Evolutionary conservation across 2,797 vertebrate genomes (phyloP), one percentile per base, ranked within the genome.

Genomic region (Tiaroga cobitis): DNA sequence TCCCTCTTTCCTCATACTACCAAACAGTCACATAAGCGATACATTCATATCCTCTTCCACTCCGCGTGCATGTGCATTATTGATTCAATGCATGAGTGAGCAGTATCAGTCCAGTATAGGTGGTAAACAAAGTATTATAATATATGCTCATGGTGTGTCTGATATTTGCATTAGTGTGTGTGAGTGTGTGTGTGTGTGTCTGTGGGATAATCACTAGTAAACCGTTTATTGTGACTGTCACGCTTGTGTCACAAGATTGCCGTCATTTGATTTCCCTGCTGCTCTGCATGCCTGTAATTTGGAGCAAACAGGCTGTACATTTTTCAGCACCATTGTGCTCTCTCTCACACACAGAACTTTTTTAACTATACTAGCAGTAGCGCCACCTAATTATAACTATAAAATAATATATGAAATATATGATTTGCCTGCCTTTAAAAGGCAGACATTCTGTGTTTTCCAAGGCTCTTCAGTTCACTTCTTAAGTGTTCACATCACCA

Each of bases 181-280:
- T 67, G 26, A 26, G 43, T 46, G 32, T 75, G 70, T 68, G 15
- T 65, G n/a, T 37, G 49, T 49, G 61, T 70, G 51, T 16, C 13
- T 61, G 1, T 69, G 46, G n/a, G 32, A 51, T 68, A 69, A 81
- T 81, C 65, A 51, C 29, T 37, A 46, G 85, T 91, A 89, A 94
- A 93, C 86, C 82, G 89, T 86, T 91, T 90, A 91, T 89, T 89
- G 79, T 75, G 90, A 87, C 89, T 89, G 88, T 49, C 39, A 2
- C 34, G 83, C 86, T 37, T 85, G 87, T 63, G 84, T 94, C 94
- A 95, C 92, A 93, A 93, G 94, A 93, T 91, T 73, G 81, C 83
- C 81, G 91, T 95, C 92, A 95, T 91, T 92, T 94, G 93, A 94
- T 90, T 15, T n/a, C 87, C 88, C 90, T 88, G 84, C 90, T 34